Conservation (phyloP, 2,888 invertebrate genomes). For the Acanthopleura granulata region DNA sequence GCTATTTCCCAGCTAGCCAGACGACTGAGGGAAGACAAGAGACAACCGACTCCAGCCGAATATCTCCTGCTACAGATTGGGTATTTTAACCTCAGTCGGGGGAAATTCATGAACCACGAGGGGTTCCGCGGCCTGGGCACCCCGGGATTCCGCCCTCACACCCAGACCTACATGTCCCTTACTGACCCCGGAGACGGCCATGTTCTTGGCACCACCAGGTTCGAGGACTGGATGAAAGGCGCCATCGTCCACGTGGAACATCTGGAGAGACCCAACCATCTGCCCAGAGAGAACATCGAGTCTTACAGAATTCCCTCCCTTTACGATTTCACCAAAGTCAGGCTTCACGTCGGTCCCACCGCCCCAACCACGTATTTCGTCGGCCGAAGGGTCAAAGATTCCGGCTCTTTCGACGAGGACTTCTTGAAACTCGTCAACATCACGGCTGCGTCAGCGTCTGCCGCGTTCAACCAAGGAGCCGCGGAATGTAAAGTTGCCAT, state of each 20-base stretch:
- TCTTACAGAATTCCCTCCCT: constrained; percentile 49
- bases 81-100: constrained; percentile 30
- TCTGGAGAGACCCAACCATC: constrained; percentile 43
- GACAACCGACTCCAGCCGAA: constrained; percentile 40
- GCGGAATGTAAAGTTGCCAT: constrained; percentile 47
- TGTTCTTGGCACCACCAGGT: constrained; percentile 46
- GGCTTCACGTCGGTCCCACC: constrained; percentile 44
- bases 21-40: constrained; percentile 29
- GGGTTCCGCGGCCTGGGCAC: constrained; percentile 36
- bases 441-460: constrained; percentile 42
- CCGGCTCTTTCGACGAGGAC: constrained; percentile 45
- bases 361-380: constrained; percentile 49
- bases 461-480: constrained; percentile 45
- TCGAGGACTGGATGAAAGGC: constrained; percentile 46
- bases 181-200: constrained; percentile 52
- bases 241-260: constrained; percentile 52
- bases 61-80: constrained; percentile 39
- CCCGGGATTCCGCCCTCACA: constrained; percentile 45
- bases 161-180: constrained; percentile 50
- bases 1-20: constrained; percentile 34
- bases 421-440: constrained; percentile 45
- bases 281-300: constrained; percentile 41
- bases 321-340: constrained; percentile 42
- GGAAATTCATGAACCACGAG: constrained; percentile 27
- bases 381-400: constrained; percentile 43